Evolutionary conservation across 2,888 invertebrate genomes (phyloP).

Genomic region (Lumbricus terrestris): DNA sequence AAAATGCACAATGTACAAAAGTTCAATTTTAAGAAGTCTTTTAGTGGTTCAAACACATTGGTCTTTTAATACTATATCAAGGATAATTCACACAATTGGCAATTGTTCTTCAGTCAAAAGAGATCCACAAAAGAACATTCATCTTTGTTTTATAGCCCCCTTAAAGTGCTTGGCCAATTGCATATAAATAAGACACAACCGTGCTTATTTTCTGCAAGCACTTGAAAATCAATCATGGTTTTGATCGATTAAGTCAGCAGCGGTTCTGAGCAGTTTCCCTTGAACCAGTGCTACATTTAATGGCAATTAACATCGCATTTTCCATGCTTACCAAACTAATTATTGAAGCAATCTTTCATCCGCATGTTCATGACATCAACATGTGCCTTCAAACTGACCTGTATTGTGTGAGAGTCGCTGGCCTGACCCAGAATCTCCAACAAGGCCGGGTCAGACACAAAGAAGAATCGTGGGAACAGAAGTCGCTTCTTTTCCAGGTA

Average conservation of each 20-base stretch:
- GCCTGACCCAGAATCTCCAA: conserved; percentile 61
- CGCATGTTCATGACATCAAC: not conserved
- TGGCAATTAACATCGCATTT: not conserved
- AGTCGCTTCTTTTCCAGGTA: conserved; percentile 60
- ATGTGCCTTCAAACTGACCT: conserved; percentile 43
- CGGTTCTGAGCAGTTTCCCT: not conserved
- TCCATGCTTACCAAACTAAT: not conserved
- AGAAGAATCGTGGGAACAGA: conserved; percentile 55
- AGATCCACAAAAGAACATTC: not conserved
- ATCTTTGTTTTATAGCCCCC: too few relatives aligned
- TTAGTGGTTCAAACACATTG: not conserved
- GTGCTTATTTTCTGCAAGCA: too few relatives aligned
- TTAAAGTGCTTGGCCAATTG: too few relatives aligned
- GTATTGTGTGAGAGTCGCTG: conserved; percentile 61
- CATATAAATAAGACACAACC: too few relatives aligned
- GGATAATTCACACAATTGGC: too few relatives aligned
- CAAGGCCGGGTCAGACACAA: conserved; percentile 60
- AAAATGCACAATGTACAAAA: not conserved
- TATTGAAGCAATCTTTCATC: not conserved
- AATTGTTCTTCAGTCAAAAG: not conserved
- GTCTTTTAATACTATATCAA: not conserved
- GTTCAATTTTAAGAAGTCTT: not conserved
- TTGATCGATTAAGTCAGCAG: too few relatives aligned
- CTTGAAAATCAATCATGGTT: too few relatives aligned
- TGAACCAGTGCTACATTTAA: not conserved